Evolutionary conservation across 2,888 invertebrate species (phyloP).

Genomic region (Meta bourneti): DNA sequence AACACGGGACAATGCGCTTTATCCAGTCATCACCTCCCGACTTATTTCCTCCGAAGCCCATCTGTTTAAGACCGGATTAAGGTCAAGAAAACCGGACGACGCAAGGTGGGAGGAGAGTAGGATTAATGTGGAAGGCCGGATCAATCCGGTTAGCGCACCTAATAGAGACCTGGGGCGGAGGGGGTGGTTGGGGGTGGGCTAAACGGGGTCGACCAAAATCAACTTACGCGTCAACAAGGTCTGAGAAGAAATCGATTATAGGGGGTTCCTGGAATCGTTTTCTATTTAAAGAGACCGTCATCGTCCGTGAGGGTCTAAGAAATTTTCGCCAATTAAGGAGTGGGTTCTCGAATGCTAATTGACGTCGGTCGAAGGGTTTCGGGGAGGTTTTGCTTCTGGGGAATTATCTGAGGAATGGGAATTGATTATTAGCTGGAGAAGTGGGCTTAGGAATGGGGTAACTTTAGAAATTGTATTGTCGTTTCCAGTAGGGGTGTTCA

Average conservation of each 20-base stretch:
- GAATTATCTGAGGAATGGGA: no score
- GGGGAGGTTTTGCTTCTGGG: neutral
- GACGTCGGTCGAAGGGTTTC: neutral
- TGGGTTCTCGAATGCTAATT: slow-evolving; percentile 5
- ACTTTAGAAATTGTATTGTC: no score
- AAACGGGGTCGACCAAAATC: slow-evolving; percentile 47
- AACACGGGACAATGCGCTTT: slow-evolving; percentile 10
- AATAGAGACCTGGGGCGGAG: neutral
- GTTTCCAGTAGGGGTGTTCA: no score
- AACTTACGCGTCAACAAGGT: slow-evolving; percentile 55
- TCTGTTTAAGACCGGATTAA: slow-evolving; percentile 44
- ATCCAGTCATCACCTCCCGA: slow-evolving; percentile 1
- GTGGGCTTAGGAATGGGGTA: no score
- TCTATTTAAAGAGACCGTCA: neutral
- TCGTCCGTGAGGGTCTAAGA: neutral
- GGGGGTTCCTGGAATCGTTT: neutral
- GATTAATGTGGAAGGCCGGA: slow-evolving; percentile 6
- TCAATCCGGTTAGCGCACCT: slow-evolving; percentile 49
- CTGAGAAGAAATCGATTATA: slow-evolving; percentile 41
- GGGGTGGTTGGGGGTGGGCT: neutral
- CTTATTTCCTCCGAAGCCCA: slow-evolving; percentile 18
- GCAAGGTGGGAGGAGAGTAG: neutral
- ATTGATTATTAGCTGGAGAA: no score
- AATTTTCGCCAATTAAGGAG: slow-evolving; percentile 6
- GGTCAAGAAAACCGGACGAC: slow-evolving; percentile 37